These are phyloP conservation scores for Ylistrum balloti DNA, from an alignment of 1,140 invertebrate species.

Conservation along the genomic window DNA sequence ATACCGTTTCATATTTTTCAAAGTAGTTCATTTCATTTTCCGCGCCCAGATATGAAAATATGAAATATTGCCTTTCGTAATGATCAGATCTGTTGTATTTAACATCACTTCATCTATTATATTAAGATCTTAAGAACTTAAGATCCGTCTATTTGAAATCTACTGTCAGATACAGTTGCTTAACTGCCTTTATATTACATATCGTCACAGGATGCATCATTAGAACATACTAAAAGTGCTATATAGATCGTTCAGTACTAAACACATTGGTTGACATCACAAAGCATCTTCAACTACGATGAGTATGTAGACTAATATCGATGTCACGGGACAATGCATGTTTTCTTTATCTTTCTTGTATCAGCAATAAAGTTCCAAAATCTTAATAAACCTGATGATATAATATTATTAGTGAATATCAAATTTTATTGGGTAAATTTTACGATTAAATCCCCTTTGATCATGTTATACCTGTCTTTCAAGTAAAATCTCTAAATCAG, in stretches of 20 bases:
- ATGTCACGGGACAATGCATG: not conserved
- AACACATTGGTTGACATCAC: not conserved
- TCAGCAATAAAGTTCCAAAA: not conserved
- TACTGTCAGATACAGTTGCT: no score
- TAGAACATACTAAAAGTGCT: not conserved
- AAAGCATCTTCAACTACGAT: not conserved
- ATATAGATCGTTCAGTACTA: not conserved
- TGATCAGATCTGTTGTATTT: not conserved
- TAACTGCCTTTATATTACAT: not conserved
- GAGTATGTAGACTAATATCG: not conserved
- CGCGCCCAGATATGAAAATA: not conserved
- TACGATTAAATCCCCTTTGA: not conserved
- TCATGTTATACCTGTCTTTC: not conserved
- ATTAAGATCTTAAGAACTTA: not conserved
- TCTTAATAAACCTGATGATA: not conserved
- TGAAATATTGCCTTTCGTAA: not conserved
- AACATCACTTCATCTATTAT: not conserved
- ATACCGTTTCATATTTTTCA: no score
- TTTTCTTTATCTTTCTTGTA: not conserved
- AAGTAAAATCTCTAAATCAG: no score
- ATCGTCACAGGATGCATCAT: no score
- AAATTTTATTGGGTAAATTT: not conserved
- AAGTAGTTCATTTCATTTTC: not conserved
- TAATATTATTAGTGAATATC: not conserved
- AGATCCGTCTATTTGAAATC: not conserved